Conservation (phyloP, 1,140 invertebrate genomes). For the Nautilus pompilius region DNA sequence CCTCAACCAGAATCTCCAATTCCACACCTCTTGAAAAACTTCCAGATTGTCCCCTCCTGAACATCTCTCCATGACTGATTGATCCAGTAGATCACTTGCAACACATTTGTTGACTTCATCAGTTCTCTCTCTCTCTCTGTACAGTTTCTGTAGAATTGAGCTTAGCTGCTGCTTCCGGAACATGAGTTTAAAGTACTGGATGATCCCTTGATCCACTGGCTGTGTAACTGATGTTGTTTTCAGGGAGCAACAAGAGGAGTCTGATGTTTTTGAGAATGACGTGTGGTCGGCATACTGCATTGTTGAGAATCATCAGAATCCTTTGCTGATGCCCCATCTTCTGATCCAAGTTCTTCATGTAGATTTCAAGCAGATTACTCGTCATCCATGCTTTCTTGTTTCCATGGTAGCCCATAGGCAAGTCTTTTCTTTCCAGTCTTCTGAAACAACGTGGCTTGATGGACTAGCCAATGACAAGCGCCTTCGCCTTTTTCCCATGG, state of each 20-base stretch:
- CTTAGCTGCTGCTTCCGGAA: too few relatives aligned
- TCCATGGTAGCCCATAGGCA: slow-evolving; percentile 2
- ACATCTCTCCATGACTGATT: too few relatives aligned
- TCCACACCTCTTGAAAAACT: too few relatives aligned
- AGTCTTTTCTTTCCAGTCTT: neutral
- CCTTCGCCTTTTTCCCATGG: neutral
- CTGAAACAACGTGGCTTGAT: neutral
- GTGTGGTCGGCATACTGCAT: neutral
- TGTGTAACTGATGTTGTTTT: too few relatives aligned
- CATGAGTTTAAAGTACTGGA: too few relatives aligned
- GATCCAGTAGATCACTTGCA: too few relatives aligned
- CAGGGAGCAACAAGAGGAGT: slow-evolving; percentile 8
- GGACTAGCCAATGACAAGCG: neutral
- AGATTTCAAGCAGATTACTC: slow-evolving; percentile 1
- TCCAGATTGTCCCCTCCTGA: too few relatives aligned
- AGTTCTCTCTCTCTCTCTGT: too few relatives aligned
- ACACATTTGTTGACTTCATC: too few relatives aligned
- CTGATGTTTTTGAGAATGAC: slow-evolving; percentile 4
- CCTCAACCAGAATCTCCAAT: too few relatives aligned
- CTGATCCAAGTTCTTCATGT: slow-evolving; percentile 5
- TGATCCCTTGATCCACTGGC: too few relatives aligned
- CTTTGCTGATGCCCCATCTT: slow-evolving; percentile 12
- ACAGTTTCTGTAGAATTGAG: too few relatives aligned
- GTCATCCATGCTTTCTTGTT: slow-evolving; percentile 10
- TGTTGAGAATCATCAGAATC: slow-evolving; percentile 14